Evolutionary conservation across 2,888 invertebrate species (phyloP).

Genomic region (Melinaea menophilus): DNA sequence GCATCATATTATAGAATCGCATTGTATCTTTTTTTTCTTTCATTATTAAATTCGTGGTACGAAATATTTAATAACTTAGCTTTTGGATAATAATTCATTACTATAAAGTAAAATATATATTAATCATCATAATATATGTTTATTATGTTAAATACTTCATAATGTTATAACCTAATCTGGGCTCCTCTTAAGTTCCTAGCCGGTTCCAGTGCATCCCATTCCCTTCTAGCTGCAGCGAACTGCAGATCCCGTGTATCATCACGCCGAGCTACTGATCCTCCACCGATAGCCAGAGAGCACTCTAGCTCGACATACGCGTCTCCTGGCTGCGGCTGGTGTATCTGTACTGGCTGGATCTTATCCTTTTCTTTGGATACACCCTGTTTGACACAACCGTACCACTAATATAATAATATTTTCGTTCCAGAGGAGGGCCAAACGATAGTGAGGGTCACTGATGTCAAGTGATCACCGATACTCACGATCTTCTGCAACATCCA

Average conservation of each 20-base stretch:
- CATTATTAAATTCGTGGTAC: no score
- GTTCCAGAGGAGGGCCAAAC: no score
- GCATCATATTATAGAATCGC: constrained; percentile 6
- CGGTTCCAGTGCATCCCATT: constrained; percentile 53
- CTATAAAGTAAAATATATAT: no score
- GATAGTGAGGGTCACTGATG: no score
- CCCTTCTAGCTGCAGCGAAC: constrained; percentile 43
- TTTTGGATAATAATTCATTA: no score
- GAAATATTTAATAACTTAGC: no score
- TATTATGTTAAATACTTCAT: no score
- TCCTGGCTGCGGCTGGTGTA: constrained; percentile 44
- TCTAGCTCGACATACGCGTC: constrained; percentile 62
- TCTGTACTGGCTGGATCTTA: constrained; percentile 6
- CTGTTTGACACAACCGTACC: constrained; percentile 26
- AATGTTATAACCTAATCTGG: neutral
- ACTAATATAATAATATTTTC: no score
- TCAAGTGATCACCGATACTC: no score
- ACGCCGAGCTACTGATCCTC: constrained; percentile 46
- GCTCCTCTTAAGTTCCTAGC: constrained; percentile 36
- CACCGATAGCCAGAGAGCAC: constrained; percentile 47
- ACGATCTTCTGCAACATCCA: no score
- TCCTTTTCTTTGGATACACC: constrained; percentile 45
- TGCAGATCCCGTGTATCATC: constrained; percentile 55
- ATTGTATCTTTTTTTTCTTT: neutral
- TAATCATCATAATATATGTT: no score